phyloP scores from a whole-genome alignment of 1,140 invertebrate genomes.

The Macrosteles quadrilineatus region DNA sequence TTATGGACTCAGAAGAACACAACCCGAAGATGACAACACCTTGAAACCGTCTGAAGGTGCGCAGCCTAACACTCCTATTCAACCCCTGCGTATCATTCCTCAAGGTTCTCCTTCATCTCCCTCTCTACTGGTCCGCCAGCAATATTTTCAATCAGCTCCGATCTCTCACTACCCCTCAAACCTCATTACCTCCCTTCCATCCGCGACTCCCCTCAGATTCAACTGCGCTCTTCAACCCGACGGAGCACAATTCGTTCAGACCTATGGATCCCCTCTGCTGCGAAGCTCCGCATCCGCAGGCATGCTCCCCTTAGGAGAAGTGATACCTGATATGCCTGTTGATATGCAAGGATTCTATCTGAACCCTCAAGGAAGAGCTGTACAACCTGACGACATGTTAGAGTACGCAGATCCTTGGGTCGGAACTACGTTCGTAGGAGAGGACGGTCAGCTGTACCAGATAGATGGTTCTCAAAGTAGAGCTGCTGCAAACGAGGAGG shows the following conservation, averaged over 20 bases:
- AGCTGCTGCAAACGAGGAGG: too few species aligned
- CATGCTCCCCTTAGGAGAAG: background rate
- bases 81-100: background rate
- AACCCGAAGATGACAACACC: too few species aligned
- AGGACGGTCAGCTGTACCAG: too few species aligned
- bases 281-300: background rate
- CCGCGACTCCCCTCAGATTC: background rate
- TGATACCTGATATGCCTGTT: background rate
- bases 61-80: background rate
- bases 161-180: background rate
- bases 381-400: too few species aligned
- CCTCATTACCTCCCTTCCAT: background rate
- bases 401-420: too few species aligned
- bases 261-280: background rate
- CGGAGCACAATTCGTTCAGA: background rate
- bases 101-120: background rate
- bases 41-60: background rate
- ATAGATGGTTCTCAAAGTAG: too few species aligned
- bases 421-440: too few species aligned
- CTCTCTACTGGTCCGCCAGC: background rate
- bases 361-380: too few species aligned
- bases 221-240: slow-evolving; percentile 2
- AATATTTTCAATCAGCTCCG: background rate
- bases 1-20: background rate
- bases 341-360: too few species aligned